Evolutionary conservation across 2,888 invertebrate species (phyloP).

Genomic region (Cordilura impudica): DNA sequence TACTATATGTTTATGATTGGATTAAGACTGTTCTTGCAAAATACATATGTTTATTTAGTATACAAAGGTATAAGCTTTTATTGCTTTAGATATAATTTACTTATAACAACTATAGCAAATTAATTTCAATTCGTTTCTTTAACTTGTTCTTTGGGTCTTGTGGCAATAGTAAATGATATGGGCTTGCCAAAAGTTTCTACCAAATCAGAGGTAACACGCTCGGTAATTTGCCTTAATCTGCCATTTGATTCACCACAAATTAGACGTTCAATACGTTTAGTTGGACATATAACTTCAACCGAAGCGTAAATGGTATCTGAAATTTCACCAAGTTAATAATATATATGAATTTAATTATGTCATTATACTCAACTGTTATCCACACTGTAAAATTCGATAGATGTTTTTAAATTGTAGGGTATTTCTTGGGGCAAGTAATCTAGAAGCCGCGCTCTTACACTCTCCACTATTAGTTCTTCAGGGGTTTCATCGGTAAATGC

Average conservation of each 20-base stretch:
- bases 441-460: constrained; percentile 89
- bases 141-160: constrained; percentile 57
- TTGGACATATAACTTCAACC: constrained; percentile 83
- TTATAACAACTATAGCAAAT: no score
- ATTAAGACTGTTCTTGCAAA: background rate
- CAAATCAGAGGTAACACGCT: constrained; percentile 82
- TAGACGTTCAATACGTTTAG: constrained; percentile 81
- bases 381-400: constrained; percentile 84
- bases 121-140: background rate
- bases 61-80: no score
- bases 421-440: constrained; percentile 91
- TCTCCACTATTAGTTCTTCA: constrained; percentile 83
- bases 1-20: background rate
- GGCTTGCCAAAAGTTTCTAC: constrained; percentile 83
- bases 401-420: constrained; percentile 86
- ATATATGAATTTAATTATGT: background rate
- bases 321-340: background rate
- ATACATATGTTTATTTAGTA: no score
- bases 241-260: constrained; percentile 85
- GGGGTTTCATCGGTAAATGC: constrained; percentile 87
- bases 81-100: no score
- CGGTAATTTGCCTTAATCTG: constrained; percentile 85
- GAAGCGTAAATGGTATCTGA: constrained; percentile 80
- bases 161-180: constrained; percentile 76
- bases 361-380: constrained; percentile 78